phyloP scores from a whole-genome alignment of 53 echinoderm and acorn worm genomes.

The Antedon mediterranea region DNA sequence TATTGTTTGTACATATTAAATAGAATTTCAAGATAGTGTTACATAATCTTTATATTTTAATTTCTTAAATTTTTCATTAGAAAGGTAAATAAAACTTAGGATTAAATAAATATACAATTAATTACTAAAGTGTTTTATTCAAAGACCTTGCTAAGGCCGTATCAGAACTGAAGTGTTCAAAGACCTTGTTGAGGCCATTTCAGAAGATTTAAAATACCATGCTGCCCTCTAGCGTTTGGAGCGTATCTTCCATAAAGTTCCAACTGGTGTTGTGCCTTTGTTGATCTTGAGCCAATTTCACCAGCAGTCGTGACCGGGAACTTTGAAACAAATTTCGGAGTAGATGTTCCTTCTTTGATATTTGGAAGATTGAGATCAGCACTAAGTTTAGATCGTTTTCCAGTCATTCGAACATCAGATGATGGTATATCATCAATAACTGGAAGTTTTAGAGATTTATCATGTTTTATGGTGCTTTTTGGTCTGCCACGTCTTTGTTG shows the following conservation, averaged over 20 bases:
- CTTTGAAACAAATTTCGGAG: neutral
- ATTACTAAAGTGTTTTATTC: neutral
- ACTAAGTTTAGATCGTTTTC: neutral
- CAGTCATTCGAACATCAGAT: neutral
- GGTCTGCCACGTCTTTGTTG: too few species aligned
- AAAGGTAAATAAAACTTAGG: neutral
- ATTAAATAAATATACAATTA: neutral
- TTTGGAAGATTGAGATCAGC: neutral
- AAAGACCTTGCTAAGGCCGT: conserved; percentile 80
- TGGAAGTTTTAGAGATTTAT: neutral
- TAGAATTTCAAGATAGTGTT: neutral
- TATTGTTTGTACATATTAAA: neutral
- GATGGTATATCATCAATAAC: neutral
- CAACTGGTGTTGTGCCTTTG: conserved; percentile 24
- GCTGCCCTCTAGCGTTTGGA: conserved; percentile 71
- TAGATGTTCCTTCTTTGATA: neutral
- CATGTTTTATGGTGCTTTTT: neutral
- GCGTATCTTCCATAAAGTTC: conserved; percentile 78
- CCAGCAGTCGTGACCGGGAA: conserved; percentile 57
- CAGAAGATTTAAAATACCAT: conserved; percentile 75
- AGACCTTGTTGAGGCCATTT: conserved; percentile 85
- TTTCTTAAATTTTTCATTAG: neutral
- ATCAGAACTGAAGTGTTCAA: conserved; percentile 53
- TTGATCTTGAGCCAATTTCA: conserved; percentile 66
- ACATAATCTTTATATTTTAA: neutral